A percentile compares a stretch with the other conserved stretches of the same genome.
Evolutionary conservation across 1,140 invertebrate species (phyloP).

Genomic region (Cyphomyrmex costatus): DNA sequence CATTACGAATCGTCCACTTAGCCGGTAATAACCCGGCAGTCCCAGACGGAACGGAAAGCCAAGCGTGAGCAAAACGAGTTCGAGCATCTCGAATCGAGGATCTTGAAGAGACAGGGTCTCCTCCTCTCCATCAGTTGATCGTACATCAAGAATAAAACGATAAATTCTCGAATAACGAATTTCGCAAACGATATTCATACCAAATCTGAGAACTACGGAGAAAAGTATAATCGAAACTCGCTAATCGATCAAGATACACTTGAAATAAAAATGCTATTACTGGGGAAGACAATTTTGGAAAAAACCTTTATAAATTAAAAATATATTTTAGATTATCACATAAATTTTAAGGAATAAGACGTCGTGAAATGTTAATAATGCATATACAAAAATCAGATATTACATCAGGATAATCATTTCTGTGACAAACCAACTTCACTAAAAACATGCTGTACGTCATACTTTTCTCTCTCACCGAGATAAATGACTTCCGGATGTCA

Average conservation of each 20-base stretch:
- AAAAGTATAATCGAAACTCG: not conserved
- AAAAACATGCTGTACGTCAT: conserved; percentile 8
- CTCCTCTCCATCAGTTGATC: conserved; percentile 48
- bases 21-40: conserved; percentile 77
- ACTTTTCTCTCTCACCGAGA: conserved; percentile 43
- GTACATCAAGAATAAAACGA: conserved; percentile 31
- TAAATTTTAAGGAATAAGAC: not conserved
- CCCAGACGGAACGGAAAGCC: conserved; percentile 72
- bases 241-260: not conserved
- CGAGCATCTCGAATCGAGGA: conserved; percentile 63
- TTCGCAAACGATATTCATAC: not conserved
- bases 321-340: not conserved
- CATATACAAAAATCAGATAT: not conserved
- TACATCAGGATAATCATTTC: not conserved
- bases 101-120: conserved; percentile 40
- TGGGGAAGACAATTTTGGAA: not conserved
- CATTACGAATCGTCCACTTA: conserved; percentile 81
- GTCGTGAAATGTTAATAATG: not conserved
- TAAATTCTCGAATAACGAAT: conserved; percentile 15
- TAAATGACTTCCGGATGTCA: conserved; percentile 56
- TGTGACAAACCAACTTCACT: not conserved
- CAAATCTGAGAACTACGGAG: not conserved
- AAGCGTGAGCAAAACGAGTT: conserved; percentile 70
- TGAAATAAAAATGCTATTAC: not conserved
- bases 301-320: not conserved